Conservation (phyloP, 2,888 invertebrate genomes). For the Acronicta psi region DNA sequence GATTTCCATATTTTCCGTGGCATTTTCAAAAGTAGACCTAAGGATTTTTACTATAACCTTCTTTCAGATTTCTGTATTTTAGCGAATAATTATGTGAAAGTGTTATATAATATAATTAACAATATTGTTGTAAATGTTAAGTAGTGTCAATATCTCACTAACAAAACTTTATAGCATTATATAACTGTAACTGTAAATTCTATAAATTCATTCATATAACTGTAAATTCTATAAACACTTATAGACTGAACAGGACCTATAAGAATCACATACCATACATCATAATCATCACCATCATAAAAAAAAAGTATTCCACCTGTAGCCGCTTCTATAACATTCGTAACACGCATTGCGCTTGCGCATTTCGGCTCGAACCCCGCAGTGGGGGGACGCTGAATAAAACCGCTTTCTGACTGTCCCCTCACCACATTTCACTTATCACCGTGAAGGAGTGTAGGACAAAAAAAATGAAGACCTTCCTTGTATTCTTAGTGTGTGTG, state of each 20-base stretch:
- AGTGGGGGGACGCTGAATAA: conserved; percentile 83
- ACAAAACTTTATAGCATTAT: too few species aligned
- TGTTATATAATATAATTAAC: too few species aligned
- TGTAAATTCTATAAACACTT: not conserved
- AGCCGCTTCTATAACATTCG: conserved; percentile 66
- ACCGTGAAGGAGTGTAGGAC: conserved; percentile 66
- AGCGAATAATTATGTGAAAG: too few species aligned
- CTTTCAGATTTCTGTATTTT: too few species aligned
- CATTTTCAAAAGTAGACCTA: too few species aligned
- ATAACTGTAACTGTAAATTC: not conserved
- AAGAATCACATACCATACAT: conserved; percentile 21
- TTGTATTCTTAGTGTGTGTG: conserved; percentile 84
- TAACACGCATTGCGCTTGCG: conserved; percentile 63
- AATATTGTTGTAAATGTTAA: too few species aligned
- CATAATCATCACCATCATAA: conserved; percentile 39
- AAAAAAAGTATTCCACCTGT: conserved; percentile 56
- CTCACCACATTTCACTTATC: conserved; percentile 80
- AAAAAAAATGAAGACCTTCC: conserved; percentile 82
- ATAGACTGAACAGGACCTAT: conserved; percentile 18
- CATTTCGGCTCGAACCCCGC: conserved; percentile 68
- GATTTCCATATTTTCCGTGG: too few species aligned
- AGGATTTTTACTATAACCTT: too few species aligned
- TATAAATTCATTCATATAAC: not conserved
- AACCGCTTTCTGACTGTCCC: conserved; percentile 76
- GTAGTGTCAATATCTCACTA: not conserved